Percentiles rank a stretch among this genome's conserved stretches.
Evolutionary conservation across 2,113 vertebrate species (phyloP).

Genomic region (Origma solitaria): DNA sequence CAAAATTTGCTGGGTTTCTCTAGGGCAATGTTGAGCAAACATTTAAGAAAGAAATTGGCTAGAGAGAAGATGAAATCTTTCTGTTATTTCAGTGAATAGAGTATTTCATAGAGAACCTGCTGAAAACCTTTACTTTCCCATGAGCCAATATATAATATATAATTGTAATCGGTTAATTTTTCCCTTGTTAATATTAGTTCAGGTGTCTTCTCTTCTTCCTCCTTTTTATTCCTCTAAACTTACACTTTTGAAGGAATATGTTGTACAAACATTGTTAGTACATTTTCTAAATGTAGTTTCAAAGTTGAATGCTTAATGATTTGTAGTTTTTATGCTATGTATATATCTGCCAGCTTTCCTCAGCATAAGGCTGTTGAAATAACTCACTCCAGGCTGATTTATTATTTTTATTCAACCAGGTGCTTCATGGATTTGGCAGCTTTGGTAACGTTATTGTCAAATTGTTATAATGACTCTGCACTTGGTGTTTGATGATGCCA

Average conservation of each 20-base stretch:
- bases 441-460: not conserved
- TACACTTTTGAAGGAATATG: not conserved
- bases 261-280: not conserved
- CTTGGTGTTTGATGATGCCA: slow-evolving; percentile 7
- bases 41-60: not conserved
- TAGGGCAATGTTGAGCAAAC: not conserved
- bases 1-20: not conserved
- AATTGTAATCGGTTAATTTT: not conserved
- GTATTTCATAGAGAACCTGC: not conserved
- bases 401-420: slow-evolving; percentile 32
- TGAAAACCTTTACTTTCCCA: not conserved
- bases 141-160: not conserved
- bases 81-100: not conserved
- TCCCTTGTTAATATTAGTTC: not conserved
- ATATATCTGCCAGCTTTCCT: not conserved
- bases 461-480: not conserved
- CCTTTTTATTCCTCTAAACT: not conserved
- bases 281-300: not conserved
- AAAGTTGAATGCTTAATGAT: not conserved
- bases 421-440: slow-evolving; percentile 5
- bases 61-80: not conserved
- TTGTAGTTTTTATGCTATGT: not conserved
- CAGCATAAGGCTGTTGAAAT: not conserved
- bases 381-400: slow-evolving; percentile 11
- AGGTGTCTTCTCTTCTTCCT: not conserved